Percentiles rank a stretch among this genome's conserved stretches.
Conservation (phyloP, 1,140 invertebrate species). For the Drosophila jambulina region DNA sequence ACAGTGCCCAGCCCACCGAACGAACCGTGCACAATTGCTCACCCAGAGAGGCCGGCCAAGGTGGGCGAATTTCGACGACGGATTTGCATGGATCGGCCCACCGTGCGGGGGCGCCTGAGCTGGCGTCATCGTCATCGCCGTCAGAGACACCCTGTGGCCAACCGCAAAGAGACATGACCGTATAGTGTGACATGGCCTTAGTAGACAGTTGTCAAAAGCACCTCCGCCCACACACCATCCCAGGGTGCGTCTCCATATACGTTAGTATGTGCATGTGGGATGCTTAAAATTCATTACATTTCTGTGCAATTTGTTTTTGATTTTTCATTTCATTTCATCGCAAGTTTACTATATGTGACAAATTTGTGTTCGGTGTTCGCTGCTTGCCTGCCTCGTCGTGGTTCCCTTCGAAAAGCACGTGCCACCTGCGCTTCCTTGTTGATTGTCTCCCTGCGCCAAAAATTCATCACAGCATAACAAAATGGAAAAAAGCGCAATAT, state of each 20-base stretch:
- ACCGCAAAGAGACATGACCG: slow-evolving; percentile 80
- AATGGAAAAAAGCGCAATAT: slow-evolving; percentile 58
- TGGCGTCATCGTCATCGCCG: slow-evolving; percentile 52
- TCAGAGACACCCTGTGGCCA: slow-evolving; percentile 79
- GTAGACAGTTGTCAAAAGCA: slow-evolving; percentile 79
- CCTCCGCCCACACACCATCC: slow-evolving; percentile 22
- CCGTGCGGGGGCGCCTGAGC: slow-evolving; percentile 22
- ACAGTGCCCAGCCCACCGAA: slow-evolving; percentile 18
- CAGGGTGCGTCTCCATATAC: slow-evolving; percentile 7
- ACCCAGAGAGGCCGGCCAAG: neutral
- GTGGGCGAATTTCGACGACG: neutral
- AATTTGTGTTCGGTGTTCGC: slow-evolving; percentile 17
- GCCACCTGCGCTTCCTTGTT: slow-evolving; percentile 59
- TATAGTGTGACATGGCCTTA: slow-evolving; percentile 80
- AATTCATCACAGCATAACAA: slow-evolving; percentile 51
- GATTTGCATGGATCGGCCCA: slow-evolving; percentile 13
- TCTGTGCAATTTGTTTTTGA: slow-evolving; percentile 81
- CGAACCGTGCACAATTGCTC: neutral
- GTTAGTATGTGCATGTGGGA: slow-evolving; percentile 59
- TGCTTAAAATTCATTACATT: slow-evolving; percentile 83
- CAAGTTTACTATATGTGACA: slow-evolving; percentile 60
- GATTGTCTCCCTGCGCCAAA: slow-evolving; percentile 62
- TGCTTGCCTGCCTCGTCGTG: neutral
- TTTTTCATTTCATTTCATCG: slow-evolving; percentile 81
- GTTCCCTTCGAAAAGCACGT: slow-evolving; percentile 34